Conservation (phyloP, 2,797 vertebrate species). For the Picus viridis region DNA sequence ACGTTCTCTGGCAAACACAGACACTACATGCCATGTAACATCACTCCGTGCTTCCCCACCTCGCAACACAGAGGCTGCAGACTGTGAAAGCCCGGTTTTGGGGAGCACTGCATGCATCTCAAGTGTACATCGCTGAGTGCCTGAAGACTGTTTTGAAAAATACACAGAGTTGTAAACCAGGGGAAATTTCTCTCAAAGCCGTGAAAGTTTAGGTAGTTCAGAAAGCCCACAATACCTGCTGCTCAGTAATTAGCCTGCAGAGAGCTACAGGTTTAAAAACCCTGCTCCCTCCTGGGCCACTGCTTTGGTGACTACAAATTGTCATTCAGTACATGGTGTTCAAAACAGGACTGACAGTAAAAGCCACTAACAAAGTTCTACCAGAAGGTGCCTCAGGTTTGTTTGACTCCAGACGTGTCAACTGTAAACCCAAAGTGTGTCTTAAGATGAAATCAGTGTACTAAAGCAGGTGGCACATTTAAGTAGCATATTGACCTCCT, state of each 20-base stretch:
- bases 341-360: neutral
- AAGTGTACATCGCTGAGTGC: neutral
- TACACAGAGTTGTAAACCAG: neutral
- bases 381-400: neutral
- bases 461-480: neutral
- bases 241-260: neutral
- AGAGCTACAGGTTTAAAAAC: neutral
- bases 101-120: neutral
- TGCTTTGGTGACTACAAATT: neutral
- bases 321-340: neutral
- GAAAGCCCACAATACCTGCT: neutral
- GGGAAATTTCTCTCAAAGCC: neutral
- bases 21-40: neutral
- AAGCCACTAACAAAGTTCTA: neutral
- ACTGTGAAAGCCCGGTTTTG: fast-evolving
- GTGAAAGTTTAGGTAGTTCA: neutral
- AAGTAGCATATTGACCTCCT: neutral
- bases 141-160: neutral
- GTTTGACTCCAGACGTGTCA: neutral
- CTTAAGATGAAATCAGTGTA: neutral
- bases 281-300: neutral
- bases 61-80: fast-evolving
- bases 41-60: neutral
- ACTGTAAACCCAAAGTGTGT: neutral
- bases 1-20: neutral